Percentiles rank a stretch among this genome's conserved stretches.
phyloP scores from a whole-genome alignment of 2,888 invertebrate species.

The Sminthurinus aureus region DNA sequence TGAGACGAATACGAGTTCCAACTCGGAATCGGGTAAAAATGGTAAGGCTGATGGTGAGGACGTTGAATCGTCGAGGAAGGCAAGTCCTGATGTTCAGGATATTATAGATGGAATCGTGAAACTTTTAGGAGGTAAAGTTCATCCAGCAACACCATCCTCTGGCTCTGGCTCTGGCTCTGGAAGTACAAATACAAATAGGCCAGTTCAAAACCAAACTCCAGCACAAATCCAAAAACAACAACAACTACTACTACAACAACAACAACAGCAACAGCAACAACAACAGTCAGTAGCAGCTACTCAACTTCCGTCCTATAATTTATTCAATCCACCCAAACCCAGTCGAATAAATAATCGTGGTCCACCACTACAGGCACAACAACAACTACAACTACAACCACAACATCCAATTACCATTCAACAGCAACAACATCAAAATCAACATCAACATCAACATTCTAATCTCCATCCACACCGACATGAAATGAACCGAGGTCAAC shows the following conservation, averaged over 20 bases:
- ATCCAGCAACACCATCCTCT: conserved; percentile 40
- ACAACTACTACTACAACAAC: conserved; percentile 21
- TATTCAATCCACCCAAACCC: conserved; percentile 58
- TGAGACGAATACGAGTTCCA: conserved; percentile 1
- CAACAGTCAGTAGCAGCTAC: conserved; percentile 39
- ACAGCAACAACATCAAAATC: conserved; percentile 12
- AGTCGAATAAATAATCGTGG: conserved; percentile 85
- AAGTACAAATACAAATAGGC: conserved; percentile 17
- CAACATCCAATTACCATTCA: not conserved
- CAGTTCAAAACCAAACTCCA: not conserved
- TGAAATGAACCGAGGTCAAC: conserved; percentile 25
- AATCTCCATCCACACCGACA: not conserved
- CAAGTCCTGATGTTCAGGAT: conserved; percentile 79
- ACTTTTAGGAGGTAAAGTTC: conserved; percentile 85
- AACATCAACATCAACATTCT: not conserved
- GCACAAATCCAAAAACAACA: conserved; percentile 30
- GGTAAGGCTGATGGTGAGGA: not conserved
- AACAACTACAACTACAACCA: conserved; percentile 12
- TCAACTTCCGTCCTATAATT: conserved; percentile 48
- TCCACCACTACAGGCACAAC: conserved; percentile 72
- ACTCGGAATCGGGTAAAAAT: not conserved
- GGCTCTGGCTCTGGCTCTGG: conserved; percentile 11
- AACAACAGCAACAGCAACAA: conserved; percentile 11
- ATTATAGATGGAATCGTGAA: conserved; percentile 86
- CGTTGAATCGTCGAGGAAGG: conserved; percentile 55